Evolutionary conservation across 2,888 invertebrate genomes (phyloP).

Genomic region (Lymantria monacha): DNA sequence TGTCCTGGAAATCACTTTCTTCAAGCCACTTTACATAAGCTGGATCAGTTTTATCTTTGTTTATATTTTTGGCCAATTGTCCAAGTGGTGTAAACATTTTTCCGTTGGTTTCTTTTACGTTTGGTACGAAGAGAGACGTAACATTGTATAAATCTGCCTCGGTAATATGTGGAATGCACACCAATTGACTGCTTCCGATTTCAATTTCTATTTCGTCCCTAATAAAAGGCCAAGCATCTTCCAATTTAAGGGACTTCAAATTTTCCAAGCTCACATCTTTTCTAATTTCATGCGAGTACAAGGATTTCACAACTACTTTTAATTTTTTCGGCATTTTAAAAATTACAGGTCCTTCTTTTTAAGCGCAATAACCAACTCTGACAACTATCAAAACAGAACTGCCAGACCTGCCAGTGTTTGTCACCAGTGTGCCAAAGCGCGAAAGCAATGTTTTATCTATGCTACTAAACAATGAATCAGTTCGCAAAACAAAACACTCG

Average conservation of each 20-base stretch:
- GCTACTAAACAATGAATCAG: no score
- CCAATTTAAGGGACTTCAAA: constrained; percentile 71
- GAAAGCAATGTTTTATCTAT: no score
- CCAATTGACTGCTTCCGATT: constrained; percentile 74
- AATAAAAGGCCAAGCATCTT: constrained; percentile 79
- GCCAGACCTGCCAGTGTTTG: no score
- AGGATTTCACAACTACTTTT: constrained; percentile 74
- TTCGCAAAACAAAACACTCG: no score
- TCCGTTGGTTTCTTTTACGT: constrained; percentile 71
- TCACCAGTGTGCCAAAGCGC: no score
- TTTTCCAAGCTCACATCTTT: constrained; percentile 75
- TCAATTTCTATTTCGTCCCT: constrained; percentile 78
- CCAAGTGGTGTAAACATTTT: constrained; percentile 77
- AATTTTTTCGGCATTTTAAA: constrained; percentile 76
- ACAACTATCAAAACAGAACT: no score
- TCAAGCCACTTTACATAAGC: constrained; percentile 68
- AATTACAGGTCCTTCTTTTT: not conserved
- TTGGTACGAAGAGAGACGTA: constrained; percentile 74
- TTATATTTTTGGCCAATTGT: constrained; percentile 64
- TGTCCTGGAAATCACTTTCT: constrained; percentile 59
- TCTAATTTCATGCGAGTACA: constrained; percentile 76
- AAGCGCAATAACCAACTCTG: no score
- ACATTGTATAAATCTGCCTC: constrained; percentile 75
- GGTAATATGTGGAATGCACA: constrained; percentile 78
- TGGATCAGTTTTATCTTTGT: constrained; percentile 63